phyloP scores from a whole-genome alignment of 2,888 invertebrate species.

The Tryphoninae sp. region DNA sequence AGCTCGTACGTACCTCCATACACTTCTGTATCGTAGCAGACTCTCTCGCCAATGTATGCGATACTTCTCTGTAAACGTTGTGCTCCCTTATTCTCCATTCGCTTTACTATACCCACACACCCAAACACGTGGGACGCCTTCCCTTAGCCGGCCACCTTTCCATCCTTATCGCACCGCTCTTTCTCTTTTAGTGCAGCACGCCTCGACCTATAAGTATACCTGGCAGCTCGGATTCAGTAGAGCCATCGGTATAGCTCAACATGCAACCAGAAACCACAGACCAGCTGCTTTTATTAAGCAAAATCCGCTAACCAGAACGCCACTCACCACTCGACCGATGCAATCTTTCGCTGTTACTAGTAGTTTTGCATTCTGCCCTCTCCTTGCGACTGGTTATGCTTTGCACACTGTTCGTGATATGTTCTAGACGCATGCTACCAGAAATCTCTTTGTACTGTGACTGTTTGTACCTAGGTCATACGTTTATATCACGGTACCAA shows the following conservation, averaged over 20 bases:
- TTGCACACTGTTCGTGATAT: slow-evolving; percentile 3
- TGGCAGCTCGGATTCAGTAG: too few relatives aligned
- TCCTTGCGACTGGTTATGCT: slow-evolving; percentile 2
- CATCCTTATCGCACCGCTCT: not conserved
- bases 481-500: not conserved
- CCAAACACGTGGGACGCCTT: not conserved
- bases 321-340: slow-evolving; percentile 26
- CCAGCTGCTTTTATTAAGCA: not conserved
- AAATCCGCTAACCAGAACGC: slow-evolving; percentile 1
- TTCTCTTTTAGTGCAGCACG: not conserved
- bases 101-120: not conserved
- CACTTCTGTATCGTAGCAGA: not conserved
- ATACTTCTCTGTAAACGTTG: not conserved
- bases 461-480: not conserved
- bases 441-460: slow-evolving; percentile 1
- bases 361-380: slow-evolving; percentile 5
- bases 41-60: not conserved
- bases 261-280: slow-evolving; percentile 1
- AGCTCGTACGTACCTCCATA: not conserved
- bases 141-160: not conserved
- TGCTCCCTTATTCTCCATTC: not conserved
- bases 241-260: too few relatives aligned
- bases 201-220: too few relatives aligned
- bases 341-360: slow-evolving; percentile 41
- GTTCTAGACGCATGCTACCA: slow-evolving; percentile 3